A percentile compares a stretch with the other conserved stretches of the same genome.
Evolutionary conservation across 2,797 vertebrate genomes (phyloP).

Genomic region (Chromobotia macracanthus): DNA sequence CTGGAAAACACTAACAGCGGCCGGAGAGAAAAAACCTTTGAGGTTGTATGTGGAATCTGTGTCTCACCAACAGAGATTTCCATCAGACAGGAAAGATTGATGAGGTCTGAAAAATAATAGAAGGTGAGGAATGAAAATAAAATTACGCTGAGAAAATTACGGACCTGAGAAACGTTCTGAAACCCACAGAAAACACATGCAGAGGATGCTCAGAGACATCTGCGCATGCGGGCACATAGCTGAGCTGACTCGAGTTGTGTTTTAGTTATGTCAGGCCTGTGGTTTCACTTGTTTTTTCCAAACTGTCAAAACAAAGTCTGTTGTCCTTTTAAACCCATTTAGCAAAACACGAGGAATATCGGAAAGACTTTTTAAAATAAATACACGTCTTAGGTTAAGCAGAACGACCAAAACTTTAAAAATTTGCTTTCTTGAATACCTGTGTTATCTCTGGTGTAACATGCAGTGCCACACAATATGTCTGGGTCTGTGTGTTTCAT

Average conservation of each 20-base stretch:
- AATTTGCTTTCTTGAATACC: background rate
- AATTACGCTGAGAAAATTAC: too few relatives aligned
- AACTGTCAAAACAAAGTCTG: background rate
- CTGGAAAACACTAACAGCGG: conserved; percentile 38
- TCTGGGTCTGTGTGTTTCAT: background rate
- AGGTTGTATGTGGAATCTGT: too few relatives aligned
- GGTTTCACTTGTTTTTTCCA: background rate
- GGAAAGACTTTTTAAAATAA: background rate
- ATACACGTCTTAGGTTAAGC: background rate
- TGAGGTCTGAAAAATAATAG: background rate
- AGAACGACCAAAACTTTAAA: background rate
- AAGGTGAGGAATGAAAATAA: background rate
- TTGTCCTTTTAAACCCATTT: background rate
- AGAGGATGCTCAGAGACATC: background rate
- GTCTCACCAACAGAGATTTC: background rate
- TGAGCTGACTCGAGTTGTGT: too few relatives aligned
- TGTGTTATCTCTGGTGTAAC: background rate
- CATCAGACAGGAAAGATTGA: conserved; percentile 10
- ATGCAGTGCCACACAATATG: background rate
- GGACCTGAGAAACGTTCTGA: too few relatives aligned
- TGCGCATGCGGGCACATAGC: too few relatives aligned
- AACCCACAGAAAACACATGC: too few relatives aligned
- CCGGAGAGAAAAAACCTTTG: too few relatives aligned
- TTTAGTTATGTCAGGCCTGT: background rate
- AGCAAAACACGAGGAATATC: background rate